Evolutionary conservation across 2,888 invertebrate genomes (phyloP).

Genomic region (Stenurella melanura): DNA sequence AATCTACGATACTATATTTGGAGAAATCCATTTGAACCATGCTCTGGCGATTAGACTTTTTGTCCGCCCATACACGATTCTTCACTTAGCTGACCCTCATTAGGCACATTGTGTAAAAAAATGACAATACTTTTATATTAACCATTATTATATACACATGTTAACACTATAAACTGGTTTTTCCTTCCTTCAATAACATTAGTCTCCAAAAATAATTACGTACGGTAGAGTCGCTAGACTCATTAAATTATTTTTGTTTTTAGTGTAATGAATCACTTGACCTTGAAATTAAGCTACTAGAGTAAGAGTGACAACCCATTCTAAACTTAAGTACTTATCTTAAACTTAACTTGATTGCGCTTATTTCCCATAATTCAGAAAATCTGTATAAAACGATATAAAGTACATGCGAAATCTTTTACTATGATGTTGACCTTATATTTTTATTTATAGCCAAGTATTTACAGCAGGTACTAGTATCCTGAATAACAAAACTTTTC

Average conservation of each 20-base stretch:
- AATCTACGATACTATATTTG: background rate
- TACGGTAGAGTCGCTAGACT: background rate
- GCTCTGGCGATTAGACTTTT: background rate
- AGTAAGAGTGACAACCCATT: slow-evolving; percentile 3
- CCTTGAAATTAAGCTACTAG: slow-evolving; percentile 26
- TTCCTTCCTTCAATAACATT: background rate
- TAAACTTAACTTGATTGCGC: slow-evolving; percentile 5
- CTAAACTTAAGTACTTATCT: slow-evolving; percentile 5
- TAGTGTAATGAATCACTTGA: slow-evolving; percentile 1
- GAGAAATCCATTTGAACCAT: background rate
- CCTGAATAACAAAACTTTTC: slow-evolving; percentile 14
- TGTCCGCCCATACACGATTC: background rate
- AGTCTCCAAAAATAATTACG: background rate
- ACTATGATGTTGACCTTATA: slow-evolving; percentile 34
- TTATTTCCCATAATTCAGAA: background rate
- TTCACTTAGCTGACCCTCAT: background rate
- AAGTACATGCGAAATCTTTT: slow-evolving; percentile 12
- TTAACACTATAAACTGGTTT: background rate
- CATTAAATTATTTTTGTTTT: slow-evolving; percentile 16
- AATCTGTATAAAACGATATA: slow-evolving; percentile 1
- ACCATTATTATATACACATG: background rate
- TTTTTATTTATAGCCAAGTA: slow-evolving; percentile 22
- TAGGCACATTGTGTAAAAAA: slow-evolving; percentile 17
- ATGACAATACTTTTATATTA: background rate
- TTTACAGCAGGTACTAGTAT: slow-evolving; percentile 31